phyloP scores from a whole-genome alignment of 2,888 invertebrate species.

The Plemyria rubiginata region DNA sequence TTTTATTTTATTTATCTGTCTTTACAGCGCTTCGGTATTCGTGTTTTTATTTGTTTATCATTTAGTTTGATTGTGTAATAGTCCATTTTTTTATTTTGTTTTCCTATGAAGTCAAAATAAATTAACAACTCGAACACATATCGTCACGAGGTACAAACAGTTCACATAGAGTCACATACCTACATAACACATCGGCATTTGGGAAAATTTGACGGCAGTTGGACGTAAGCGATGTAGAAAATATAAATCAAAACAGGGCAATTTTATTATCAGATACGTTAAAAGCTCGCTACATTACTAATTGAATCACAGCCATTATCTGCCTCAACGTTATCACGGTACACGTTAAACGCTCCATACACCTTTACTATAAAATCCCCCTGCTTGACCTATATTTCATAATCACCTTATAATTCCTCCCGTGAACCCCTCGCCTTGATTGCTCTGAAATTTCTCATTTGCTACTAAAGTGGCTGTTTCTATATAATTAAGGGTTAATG shows the following conservation, averaged over 20 bases:
- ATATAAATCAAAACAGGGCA: neutral
- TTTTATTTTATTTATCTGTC: too few relatives aligned
- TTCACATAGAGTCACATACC: too few relatives aligned
- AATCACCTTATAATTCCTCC: slow-evolving; percentile 38
- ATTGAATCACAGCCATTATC: slow-evolving; percentile 4
- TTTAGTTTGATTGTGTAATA: too few relatives aligned
- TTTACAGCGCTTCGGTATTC: too few relatives aligned
- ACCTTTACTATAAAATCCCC: slow-evolving; percentile 10
- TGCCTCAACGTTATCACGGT: slow-evolving; percentile 9
- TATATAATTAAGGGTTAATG: slow-evolving; percentile 37
- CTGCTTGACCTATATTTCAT: slow-evolving; percentile 38
- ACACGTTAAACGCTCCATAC: slow-evolving; percentile 16
- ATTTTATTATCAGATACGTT: neutral
- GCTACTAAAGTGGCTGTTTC: slow-evolving; percentile 43
- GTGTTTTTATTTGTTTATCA: too few relatives aligned
- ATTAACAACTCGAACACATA: too few relatives aligned
- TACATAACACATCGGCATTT: too few relatives aligned
- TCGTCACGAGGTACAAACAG: too few relatives aligned
- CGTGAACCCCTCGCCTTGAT: slow-evolving; percentile 31
- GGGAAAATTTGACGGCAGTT: too few relatives aligned
- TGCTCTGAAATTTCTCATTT: slow-evolving; percentile 43
- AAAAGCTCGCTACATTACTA: slow-evolving; percentile 9
- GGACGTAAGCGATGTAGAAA: too few relatives aligned
- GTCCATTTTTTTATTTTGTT: too few relatives aligned
- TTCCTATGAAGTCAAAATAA: too few relatives aligned